A percentile compares a stretch with the other conserved stretches of the same genome.
These are phyloP conservation scores for Narcine bancroftii DNA, from an alignment of 2,113 vertebrate genomes.

Conservation along the genomic window DNA sequence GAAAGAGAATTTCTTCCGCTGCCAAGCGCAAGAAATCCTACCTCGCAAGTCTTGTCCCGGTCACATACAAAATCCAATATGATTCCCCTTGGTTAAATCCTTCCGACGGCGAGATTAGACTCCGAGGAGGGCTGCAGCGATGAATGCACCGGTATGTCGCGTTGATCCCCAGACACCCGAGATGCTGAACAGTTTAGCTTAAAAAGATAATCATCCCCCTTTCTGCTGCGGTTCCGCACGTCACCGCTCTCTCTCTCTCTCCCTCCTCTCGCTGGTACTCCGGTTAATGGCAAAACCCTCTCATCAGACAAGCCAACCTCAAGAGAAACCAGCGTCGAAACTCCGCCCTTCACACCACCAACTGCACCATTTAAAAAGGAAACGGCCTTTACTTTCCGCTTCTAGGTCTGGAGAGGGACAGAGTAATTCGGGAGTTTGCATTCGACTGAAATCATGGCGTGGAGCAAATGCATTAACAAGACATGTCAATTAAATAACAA, in stretches of 20 bases:
- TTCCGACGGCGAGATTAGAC: background rate
- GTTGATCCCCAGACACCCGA: background rate
- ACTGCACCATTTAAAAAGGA: conserved; percentile 9
- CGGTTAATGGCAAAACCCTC: background rate
- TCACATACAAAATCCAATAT: background rate
- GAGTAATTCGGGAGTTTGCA: background rate
- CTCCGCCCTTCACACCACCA: conserved; percentile 14
- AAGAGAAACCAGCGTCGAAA: background rate
- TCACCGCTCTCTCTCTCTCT: background rate
- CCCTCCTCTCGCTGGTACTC: background rate
- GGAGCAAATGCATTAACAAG: no score
- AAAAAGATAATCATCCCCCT: background rate
- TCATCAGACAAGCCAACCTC: background rate
- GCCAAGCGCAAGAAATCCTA: background rate
- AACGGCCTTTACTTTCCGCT: background rate
- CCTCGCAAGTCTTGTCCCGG: background rate
- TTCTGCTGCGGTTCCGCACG: background rate
- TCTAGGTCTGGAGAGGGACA: background rate
- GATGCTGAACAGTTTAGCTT: background rate
- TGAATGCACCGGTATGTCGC: background rate
- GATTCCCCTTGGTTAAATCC: background rate
- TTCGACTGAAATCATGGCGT: no score
- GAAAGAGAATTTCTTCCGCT: background rate
- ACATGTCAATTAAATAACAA: no score
- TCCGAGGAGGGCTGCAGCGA: background rate